Evolutionary conservation across 1,140 invertebrate species (phyloP), one percentile per base, ranked within the genome.

Genomic region (Achatina immaculata): DNA sequence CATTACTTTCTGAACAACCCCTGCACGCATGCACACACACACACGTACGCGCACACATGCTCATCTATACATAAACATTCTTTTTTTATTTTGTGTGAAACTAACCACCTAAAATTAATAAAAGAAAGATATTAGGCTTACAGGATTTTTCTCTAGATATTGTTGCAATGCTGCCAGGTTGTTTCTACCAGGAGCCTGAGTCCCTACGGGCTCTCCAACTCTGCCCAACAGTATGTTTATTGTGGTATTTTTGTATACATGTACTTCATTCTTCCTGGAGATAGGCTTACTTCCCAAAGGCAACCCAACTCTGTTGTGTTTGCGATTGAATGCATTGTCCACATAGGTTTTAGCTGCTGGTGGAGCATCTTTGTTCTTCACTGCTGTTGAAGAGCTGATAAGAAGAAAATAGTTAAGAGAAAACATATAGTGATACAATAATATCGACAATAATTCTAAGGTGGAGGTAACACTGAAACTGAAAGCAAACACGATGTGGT

Each of bases 271-370:
- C 51, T 55, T 55, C 21, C 31, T 68, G 4, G 65, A 40, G 1
- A 68, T 34, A 36, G 34, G 28, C 2, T 1, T 74, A 34, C 34
- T 80, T 14, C 83, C 85, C 55, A 80, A 14, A 34, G 48, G 62
- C 74, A 82, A 68, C 0, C 85, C 85, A 34, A 83, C 85, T 21
- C 85, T 51, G 19, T 81, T 84, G 14, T 82, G 31, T n/a, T 38
- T 81, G 14, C 81, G 28, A 42, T 86, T 85, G 31, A 72, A 81
- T 0, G 80, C 80, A 75, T 86, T 85, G 79, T 86, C 84, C 2
- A 83, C 85, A 31, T 86, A 86, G 3, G 80, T 81, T 48, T 80
- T 83, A 31, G 62, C 14, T 19, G 73, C 38, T 48, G 45, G 19
- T 31, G 38, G 19, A 51, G 34, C 38, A 28, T 74, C 36, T n/a